Evolutionary conservation across 2,797 vertebrate species (phyloP), one percentile per base, ranked within the genome.

Genomic region (Muraenolepis orangiensis): DNA sequence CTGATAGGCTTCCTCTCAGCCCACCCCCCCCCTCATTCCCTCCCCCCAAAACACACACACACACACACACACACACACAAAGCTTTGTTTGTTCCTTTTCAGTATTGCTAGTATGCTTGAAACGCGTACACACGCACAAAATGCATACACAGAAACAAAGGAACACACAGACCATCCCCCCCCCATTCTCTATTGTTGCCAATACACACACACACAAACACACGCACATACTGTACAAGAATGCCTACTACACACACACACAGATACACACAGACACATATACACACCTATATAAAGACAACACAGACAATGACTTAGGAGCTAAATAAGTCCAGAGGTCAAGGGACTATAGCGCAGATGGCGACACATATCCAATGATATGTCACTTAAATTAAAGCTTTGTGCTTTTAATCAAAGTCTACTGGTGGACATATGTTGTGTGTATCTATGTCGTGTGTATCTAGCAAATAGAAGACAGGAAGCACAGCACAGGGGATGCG

Each of bases 1-100:
- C 73, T 80, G 89, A 91, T 89, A 87, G 84, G 81, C 89, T 91
- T 92, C 91, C 91, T 87, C 78, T 86, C 72, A 76, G 71, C 1
- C 5, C 73, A 3, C 16, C 14, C 42, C 13, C 40, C 40, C 40
- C 11, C 40, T 14, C 40, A n/a, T 3, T 14, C 14, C 40, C 1
- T 14, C 14, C 40, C 14, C 40, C 14, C 12, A 72, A 81, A 68
- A 79, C 30, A 70, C 75, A 66, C 66, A 74, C 69, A 78, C 18
- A 72, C 29, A 66, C 71, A 64, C 51, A 66, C 72, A 66, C 72
- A 36, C 71, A 61, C 28, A 28, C 64, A 28, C n/a, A 51, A 34
- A 3, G 11, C n/a, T 61, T 7, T 20, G n/a, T n/a, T 20, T 57
- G 46, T 2, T n/a, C 14, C 42, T 57, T 57, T 20, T 20, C 46